Conservation (phyloP, 2,797 vertebrate genomes). For the Lateolabrax maculatus region DNA sequence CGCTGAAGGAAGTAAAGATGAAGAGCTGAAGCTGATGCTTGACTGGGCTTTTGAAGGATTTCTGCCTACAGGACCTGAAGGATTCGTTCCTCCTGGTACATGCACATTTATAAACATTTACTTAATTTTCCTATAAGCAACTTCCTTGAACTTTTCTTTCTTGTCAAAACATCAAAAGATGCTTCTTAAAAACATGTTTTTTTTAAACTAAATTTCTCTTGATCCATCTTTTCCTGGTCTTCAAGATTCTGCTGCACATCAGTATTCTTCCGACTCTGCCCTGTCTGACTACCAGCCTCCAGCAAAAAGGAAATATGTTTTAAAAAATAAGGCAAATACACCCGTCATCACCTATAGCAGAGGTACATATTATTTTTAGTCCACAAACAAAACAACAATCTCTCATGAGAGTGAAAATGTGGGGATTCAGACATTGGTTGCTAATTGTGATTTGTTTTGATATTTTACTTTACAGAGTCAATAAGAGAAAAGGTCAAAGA, state of each 20-base stretch:
- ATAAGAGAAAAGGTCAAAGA: constrained; percentile 67
- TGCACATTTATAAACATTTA: not conserved
- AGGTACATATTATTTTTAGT: constrained; percentile 67
- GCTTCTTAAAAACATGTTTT: not conserved
- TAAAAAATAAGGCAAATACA: constrained; percentile 62
- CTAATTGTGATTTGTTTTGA: constrained; percentile 1
- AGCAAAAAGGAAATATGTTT: constrained; percentile 81
- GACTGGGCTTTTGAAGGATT: constrained; percentile 86
- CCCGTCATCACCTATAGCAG: constrained; percentile 39
- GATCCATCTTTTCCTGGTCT: constrained; percentile 2
- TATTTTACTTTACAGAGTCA: constrained; percentile 70
- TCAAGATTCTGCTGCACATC: constrained; percentile 36
- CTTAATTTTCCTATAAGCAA: too few species aligned
- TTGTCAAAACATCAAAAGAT: not conserved
- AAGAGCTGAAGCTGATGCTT: constrained; percentile 83
- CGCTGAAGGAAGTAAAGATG: constrained; percentile 63
- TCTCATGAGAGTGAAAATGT: not conserved
- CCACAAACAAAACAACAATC: not conserved
- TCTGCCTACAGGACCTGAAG: constrained; percentile 80
- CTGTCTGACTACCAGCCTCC: constrained; percentile 83
- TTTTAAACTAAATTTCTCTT: not conserved
- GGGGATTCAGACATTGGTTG: not conserved
- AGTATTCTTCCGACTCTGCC: constrained; percentile 65
- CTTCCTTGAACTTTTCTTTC: too few species aligned
- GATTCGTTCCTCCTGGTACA: constrained; percentile 75